Base-by-base conservation (phyloP, 2,888 invertebrate species). In the Zaprionus lineosus region DNA sequence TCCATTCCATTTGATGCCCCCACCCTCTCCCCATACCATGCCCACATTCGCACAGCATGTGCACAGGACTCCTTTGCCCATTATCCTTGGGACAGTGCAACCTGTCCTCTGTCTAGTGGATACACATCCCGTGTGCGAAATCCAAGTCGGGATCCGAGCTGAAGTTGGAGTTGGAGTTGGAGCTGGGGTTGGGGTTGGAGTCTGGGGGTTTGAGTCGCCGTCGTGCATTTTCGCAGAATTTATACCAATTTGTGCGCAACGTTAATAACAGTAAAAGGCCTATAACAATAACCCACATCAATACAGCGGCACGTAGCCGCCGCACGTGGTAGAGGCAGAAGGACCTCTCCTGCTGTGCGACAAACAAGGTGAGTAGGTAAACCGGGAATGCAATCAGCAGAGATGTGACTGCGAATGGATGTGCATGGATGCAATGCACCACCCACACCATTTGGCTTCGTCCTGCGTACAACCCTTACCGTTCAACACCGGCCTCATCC, bases 231-330 rank as follows among this genome's bases (percentile, higher is more conserved):
- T 74, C 83, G 47, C 78, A 72, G 85, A 71, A 84, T 79, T 84
- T 69, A 72, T 82, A 79, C 78, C 78, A 79, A 79, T 79, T 84
- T 79, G 85, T 69, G 72, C 61, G 60, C 61, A 72, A 69, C 77
- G 84, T 78, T 78, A 84, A 78, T 78, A 78, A 78, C 82, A 63
- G 56, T 67, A 61, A 76, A 84, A 67, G 78, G 78, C 72, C 85
- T 84, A 84, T 84, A 79, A 84, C 78, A 84, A 79, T 79, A 79
- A 79, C 78, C 78, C 85, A 84, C 78, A 79, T 79, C 78, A 78
- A 79, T 79, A 84, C 61, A 62, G 39, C 62, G 78, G 82, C 78
- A 78, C 78, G 78, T 78, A 78, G 85, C 56, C 61, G 47, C 73
- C 58, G 76, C 86, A 79, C 84, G 69, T 72, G 79, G 83, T 78